phyloP scores from a whole-genome alignment of 2,113 vertebrate genomes.

The Protobothrops flavoviridis region DNA sequence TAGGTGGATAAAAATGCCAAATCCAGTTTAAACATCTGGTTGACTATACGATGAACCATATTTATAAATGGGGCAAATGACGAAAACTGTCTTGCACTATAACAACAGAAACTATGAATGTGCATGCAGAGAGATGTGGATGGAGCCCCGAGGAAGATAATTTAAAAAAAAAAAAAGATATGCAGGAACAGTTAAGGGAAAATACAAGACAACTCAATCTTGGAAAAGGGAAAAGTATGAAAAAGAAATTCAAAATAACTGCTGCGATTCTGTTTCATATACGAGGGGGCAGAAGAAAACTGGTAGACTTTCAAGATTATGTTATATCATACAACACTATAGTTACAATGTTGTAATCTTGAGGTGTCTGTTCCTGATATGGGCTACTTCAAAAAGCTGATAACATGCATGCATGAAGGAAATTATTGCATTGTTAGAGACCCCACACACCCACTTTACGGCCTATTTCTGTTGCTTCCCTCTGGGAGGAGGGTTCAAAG shows the following conservation, averaged over 20 bases:
- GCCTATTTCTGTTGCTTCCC: too few species aligned
- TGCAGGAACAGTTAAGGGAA: neutral
- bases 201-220: neutral
- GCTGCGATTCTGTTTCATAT: neutral
- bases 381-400: neutral
- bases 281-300: neutral
- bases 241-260: neutral
- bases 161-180: neutral
- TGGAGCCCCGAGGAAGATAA: neutral
- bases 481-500: too few species aligned
- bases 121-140: neutral
- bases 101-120: neutral
- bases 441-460: too few species aligned
- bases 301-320: neutral
- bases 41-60: neutral
- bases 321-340: neutral
- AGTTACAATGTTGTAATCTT: neutral
- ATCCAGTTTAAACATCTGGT: too few species aligned
- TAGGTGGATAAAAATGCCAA: too few species aligned
- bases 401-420: neutral
- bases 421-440: too few species aligned
- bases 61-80: neutral
- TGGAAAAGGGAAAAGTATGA: neutral
- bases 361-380: neutral
- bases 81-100: neutral